These are phyloP conservation scores for Trypoxylus dichotomus DNA, from an alignment of 1,140 invertebrate genomes.

Conservation along the genomic window DNA sequence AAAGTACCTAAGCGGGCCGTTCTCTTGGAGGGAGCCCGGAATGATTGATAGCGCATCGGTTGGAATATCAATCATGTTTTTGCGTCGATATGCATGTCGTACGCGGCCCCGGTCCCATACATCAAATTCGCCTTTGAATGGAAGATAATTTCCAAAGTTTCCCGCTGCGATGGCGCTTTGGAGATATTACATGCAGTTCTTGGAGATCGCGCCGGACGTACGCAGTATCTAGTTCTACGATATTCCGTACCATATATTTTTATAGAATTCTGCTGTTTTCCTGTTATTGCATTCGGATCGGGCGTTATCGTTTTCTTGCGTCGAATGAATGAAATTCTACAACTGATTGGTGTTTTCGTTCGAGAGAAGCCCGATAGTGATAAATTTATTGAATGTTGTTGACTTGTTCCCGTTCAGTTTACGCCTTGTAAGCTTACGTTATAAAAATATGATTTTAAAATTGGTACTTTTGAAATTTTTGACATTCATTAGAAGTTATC, in stretches of 20 bases:
- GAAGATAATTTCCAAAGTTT: not conserved
- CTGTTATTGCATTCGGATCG: not conserved
- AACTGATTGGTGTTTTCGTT: no score
- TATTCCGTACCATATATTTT: not conserved
- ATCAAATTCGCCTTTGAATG: not conserved
- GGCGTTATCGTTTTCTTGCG: no score
- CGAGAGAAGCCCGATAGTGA: no score
- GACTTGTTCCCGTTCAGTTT: no score
- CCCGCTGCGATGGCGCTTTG: not conserved
- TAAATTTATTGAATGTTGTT: no score
- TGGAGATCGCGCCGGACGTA: not conserved
- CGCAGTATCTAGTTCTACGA: not conserved
- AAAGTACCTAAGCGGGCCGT: no score
- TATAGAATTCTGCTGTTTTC: not conserved
- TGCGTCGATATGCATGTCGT: not conserved
- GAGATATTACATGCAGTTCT: not conserved
- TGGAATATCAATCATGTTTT: not conserved
- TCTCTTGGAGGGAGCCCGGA: not conserved
- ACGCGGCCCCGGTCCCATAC: not conserved
- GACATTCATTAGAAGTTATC: no score
- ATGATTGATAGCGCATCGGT: not conserved
- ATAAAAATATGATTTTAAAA: no score
- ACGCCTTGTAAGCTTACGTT: no score
- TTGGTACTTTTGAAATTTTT: no score
- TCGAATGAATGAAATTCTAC: no score